Base-by-base conservation (phyloP, 2,113 vertebrate genomes). In the Phodopus roborovskii region DNA sequence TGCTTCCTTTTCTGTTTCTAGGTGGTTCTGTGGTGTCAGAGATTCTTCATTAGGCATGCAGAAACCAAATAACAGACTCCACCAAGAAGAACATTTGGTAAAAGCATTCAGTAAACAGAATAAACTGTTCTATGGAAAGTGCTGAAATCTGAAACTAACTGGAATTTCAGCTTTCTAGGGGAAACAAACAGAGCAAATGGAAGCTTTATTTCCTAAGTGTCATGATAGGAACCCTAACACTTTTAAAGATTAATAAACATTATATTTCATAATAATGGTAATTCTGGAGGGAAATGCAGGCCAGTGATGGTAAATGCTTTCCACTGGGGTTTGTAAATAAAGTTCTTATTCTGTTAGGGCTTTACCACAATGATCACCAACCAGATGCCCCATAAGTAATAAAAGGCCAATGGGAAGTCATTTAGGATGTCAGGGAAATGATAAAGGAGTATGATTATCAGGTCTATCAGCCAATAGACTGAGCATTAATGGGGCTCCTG, bases 221-320 rank as follows among this genome's bases (percentile, higher is more conserved):
- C n/a, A 92, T 81, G 58, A 36, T 58, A 12, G 91, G 86, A 85
- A 95, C 78, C 45, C 24, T 30, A 93, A 71, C 16, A 45, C 2
- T 26, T 86, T 96, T 83, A 97, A 95, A 95, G 74, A 94, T 92
- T 75, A 89, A 96, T 93, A 93, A 94, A 71, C 73, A 84, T 83
- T 91, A 93, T 94, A 84, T 89, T 96, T 68, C 82, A 26, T 94
- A 92, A 81, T 70, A 88, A 87, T 81, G 81, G 39, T 39, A 84
- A 82, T 92, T 86, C 60, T 45, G 66, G 28, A 53, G 17, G 39
- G 30, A 5, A 4, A 16, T 10, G 56, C 26, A 36, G 4, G 19
- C 11, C 39, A 77, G 33, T 96, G 87, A 81, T 70, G 87, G 91
- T 70, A 96, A 94, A 48, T 45, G 58, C 16, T 88, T 39, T 78